Conservation (phyloP, 1,140 invertebrate species). For the Caenorhabditis brenneri region DNA sequence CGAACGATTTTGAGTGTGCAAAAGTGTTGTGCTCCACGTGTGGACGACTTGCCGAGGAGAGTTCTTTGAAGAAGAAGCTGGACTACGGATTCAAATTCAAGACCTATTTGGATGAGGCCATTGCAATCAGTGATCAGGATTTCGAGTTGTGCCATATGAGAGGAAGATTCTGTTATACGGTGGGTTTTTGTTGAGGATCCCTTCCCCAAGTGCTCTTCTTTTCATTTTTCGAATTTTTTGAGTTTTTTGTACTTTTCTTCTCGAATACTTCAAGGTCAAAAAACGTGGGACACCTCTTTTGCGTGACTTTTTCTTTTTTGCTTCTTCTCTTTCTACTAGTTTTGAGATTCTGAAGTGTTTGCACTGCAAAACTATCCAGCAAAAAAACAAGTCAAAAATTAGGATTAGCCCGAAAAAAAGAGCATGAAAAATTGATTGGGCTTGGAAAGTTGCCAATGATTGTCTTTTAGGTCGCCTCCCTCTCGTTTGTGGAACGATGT, state of each 20-base stretch:
- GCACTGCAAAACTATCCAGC: not conserved
- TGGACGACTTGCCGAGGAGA: not conserved
- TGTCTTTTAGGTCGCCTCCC: not conserved
- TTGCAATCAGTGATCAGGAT: not conserved
- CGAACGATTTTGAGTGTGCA: not conserved
- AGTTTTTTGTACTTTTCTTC: not conserved
- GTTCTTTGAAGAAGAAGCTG: constrained; percentile 18
- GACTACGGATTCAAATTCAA: constrained; percentile 16
- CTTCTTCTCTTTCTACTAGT: too few relatives aligned
- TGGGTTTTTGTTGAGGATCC: not conserved
- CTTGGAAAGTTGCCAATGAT: too few relatives aligned
- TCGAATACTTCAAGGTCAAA: not conserved
- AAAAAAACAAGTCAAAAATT: constrained; percentile 6
- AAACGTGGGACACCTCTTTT: not conserved
- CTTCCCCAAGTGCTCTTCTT: not conserved
- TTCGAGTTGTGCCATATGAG: constrained; percentile 16
- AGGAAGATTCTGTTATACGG: constrained; percentile 28
- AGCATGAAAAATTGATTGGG: too few relatives aligned
- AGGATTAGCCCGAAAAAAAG: not conserved
- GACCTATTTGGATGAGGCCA: not conserved
- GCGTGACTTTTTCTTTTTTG: not conserved
- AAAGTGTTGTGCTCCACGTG: constrained; percentile 23
- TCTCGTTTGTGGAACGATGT: constrained; percentile 6
- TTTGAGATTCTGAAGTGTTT: not conserved
- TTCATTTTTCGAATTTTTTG: too few relatives aligned